Percentiles rank a stretch among this genome's conserved stretches.
These are phyloP conservation scores for Drosophila austrosaltans DNA, from an alignment of 2,888 invertebrate genomes.

Conservation along the genomic window DNA sequence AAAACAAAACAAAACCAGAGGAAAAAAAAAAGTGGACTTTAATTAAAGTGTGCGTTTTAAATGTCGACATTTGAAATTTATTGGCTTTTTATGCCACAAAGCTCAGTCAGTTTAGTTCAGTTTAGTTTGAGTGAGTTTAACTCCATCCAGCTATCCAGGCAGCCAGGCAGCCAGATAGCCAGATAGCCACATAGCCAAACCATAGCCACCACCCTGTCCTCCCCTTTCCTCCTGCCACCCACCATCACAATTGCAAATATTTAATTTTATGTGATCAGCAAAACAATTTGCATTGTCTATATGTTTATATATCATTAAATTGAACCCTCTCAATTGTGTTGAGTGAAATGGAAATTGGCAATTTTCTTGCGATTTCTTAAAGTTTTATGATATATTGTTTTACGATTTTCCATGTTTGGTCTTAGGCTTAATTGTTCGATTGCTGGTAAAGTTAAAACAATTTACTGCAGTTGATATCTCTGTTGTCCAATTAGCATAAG, in stretches of 20 bases:
- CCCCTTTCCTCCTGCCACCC: background rate
- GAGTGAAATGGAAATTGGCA: conserved; percentile 7
- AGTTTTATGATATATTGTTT: conserved; percentile 12
- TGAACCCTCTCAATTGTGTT: background rate
- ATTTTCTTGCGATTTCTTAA: conserved; percentile 12
- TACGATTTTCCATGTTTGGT: background rate
- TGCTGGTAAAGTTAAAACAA: conserved; percentile 12
- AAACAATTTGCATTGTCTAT: conserved; percentile 43
- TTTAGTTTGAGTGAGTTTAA: background rate
- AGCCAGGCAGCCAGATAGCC: background rate
- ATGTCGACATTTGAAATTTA: conserved; percentile 76
- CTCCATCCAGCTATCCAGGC: background rate
- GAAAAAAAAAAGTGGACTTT: conserved; percentile 50
- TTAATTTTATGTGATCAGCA: conserved; percentile 39
- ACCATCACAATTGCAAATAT: conserved; percentile 12
- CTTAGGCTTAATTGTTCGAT: conserved; percentile 3
- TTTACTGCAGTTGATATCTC: conserved; percentile 10
- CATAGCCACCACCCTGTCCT: background rate
- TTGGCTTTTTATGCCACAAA: conserved; percentile 69
- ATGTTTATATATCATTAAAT: conserved; percentile 20
- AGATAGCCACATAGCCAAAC: too few species aligned
- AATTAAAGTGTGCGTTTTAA: conserved; percentile 78
- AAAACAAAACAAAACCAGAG: conserved; percentile 2
- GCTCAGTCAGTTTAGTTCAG: conserved; percentile 31
- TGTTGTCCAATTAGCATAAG: conserved; percentile 22